Conservation (phyloP, 2,888 invertebrate species). For the Prosopocoilus inquinatus region DNA sequence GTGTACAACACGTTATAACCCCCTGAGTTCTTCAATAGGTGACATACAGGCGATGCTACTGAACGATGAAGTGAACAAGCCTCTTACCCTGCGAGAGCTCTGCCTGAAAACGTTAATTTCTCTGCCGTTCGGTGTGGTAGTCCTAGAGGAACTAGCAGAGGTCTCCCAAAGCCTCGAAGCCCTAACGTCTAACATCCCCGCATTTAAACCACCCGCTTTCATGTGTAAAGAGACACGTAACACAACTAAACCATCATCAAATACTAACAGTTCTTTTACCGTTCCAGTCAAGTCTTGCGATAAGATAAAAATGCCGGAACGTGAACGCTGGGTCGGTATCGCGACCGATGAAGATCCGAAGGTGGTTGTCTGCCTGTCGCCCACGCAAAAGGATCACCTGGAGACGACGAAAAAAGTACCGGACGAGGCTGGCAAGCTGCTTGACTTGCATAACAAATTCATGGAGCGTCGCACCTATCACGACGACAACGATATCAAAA, state of each 20-base stretch:
- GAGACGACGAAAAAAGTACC: slow-evolving; percentile 56
- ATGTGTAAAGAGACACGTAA: background rate
- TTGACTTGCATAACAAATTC: slow-evolving; percentile 70
- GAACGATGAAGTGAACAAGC: slow-evolving; percentile 51
- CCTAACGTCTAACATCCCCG: slow-evolving; percentile 8
- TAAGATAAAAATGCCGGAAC: slow-evolving; percentile 32
- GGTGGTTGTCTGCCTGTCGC: slow-evolving; percentile 68
- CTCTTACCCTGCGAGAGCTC: slow-evolving; percentile 57
- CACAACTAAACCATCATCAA: slow-evolving; percentile 1
- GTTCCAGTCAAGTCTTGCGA: slow-evolving; percentile 24
- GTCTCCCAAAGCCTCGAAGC: slow-evolving; percentile 50
- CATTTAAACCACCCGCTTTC: slow-evolving; percentile 4
- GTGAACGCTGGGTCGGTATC: slow-evolving; percentile 59
- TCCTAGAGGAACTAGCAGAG: slow-evolving; percentile 66
- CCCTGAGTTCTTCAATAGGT: slow-evolving; percentile 58
- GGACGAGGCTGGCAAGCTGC: slow-evolving; percentile 60
- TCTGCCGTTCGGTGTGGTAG: slow-evolving; percentile 67
- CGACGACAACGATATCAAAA: slow-evolving; percentile 44
- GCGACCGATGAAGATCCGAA: slow-evolving; percentile 61
- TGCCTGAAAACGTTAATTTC: slow-evolving; percentile 65
- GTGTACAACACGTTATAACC: slow-evolving; percentile 69
- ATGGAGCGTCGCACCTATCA: slow-evolving; percentile 55
- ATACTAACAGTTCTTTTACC: slow-evolving; percentile 26
- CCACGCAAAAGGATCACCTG: slow-evolving; percentile 65
- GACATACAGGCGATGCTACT: slow-evolving; percentile 55